phyloP scores from a whole-genome alignment of 2,888 invertebrate species.

The Eretmocerus hayati region DNA sequence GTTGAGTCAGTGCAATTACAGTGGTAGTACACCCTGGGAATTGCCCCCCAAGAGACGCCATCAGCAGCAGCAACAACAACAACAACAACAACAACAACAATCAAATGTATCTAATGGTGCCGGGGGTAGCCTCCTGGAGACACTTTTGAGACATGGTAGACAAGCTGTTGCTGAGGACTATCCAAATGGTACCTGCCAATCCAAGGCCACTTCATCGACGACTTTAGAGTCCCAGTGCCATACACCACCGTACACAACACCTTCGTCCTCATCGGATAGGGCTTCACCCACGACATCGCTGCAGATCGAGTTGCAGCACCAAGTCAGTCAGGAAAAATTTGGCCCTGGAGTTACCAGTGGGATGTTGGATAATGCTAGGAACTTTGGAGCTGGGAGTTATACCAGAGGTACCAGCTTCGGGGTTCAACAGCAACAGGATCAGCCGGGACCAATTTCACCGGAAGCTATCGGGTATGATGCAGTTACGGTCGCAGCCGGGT shows the following conservation, averaged over 20 bases:
- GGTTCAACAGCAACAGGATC: constrained; percentile 3
- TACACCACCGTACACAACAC: constrained; percentile 33
- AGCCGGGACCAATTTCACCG: background rate
- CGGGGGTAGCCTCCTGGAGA: constrained; percentile 32
- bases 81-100: too few relatives aligned
- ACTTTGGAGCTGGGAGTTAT: constrained; percentile 3
- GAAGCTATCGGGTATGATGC: constrained; percentile 1
- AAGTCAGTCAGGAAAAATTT: background rate
- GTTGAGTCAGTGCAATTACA: constrained; percentile 9
- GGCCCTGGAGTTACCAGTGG: background rate
- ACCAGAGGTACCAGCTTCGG: background rate
- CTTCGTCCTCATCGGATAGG: constrained; percentile 30
- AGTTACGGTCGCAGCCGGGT: background rate
- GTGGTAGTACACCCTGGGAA: constrained; percentile 20
- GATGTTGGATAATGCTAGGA: background rate
- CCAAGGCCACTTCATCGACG: constrained; percentile 7
- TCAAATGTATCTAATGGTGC: too few relatives aligned
- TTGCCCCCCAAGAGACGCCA: constrained; percentile 1
- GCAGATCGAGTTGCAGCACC: too few relatives aligned
- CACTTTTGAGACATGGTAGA: constrained; percentile 33
- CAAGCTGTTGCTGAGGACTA: constrained; percentile 28
- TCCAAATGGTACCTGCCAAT: too few relatives aligned
- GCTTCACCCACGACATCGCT: constrained; percentile 30
- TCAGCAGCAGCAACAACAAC: too few relatives aligned
- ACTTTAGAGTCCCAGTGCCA: constrained; percentile 21